Evolutionary conservation across 2,113 vertebrate genomes (phyloP).

Genomic region (Melanerpes aurifrons): DNA sequence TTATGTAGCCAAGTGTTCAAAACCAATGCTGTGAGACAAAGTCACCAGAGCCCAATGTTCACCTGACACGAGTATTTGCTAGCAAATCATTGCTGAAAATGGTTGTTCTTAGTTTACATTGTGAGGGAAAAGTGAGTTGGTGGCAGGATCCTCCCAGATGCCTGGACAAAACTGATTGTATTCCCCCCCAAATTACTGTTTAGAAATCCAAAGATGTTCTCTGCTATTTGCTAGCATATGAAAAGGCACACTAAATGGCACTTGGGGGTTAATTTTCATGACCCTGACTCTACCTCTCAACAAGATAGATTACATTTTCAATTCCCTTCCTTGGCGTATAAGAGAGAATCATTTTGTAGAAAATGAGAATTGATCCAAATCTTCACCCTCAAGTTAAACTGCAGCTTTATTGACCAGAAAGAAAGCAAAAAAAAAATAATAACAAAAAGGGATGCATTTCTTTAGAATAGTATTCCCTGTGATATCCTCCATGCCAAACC

Average conservation of each 20-base stretch:
- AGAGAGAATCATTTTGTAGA: conserved; percentile 63
- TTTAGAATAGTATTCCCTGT: background rate
- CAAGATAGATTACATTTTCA: conserved; percentile 69
- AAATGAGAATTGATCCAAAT: conserved; percentile 73
- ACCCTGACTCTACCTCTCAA: conserved; percentile 56
- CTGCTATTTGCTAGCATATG: background rate
- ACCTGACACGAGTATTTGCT: background rate
- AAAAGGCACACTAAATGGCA: conserved; percentile 25
- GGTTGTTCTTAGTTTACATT: background rate
- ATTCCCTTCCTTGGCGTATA: conserved; percentile 51
- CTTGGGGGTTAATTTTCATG: conserved; percentile 61
- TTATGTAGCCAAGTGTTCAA: background rate
- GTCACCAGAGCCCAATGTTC: background rate
- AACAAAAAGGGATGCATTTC: background rate
- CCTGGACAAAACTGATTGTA: background rate
- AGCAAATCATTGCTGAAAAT: background rate
- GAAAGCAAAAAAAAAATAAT: background rate
- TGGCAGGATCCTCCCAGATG: background rate
- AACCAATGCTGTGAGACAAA: background rate
- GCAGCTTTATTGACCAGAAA: conserved; percentile 57
- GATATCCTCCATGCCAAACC: background rate
- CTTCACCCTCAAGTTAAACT: conserved; percentile 61
- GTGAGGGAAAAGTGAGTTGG: background rate
- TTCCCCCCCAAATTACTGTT: conserved; percentile 32
- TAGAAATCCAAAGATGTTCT: conserved; percentile 10